Conservation (phyloP, 2,113 vertebrate genomes). For the Columba janthina region DNA sequence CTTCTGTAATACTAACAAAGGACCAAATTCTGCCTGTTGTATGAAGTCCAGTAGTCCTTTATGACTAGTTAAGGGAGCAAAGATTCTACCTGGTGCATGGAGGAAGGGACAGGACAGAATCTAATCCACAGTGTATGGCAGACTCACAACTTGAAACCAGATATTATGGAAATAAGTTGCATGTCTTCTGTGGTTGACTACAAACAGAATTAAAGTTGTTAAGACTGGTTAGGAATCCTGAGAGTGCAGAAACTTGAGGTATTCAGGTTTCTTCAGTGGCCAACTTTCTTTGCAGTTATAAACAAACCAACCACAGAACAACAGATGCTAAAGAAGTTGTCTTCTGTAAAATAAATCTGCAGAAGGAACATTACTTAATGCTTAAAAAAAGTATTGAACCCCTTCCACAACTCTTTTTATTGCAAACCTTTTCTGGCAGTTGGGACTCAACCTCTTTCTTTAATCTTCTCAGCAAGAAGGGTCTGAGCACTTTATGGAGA, state of each 20-base stretch:
- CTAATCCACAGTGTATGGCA: neutral
- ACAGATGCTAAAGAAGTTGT: neutral
- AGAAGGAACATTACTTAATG: neutral
- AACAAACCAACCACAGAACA: neutral
- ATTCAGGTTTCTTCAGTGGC: neutral
- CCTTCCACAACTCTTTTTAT: neutral
- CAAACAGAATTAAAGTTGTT: neutral
- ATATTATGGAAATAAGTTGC: neutral
- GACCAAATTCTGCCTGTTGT: neutral
- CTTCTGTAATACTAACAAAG: neutral
- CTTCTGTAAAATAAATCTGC: neutral
- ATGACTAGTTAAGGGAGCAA: neutral
- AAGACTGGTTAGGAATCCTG: neutral
- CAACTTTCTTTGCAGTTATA: neutral
- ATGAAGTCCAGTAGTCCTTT: neutral
- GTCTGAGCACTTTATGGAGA: slow-evolving; percentile 94
- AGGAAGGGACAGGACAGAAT: neutral
- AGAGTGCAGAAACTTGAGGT: neutral
- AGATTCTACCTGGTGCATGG: neutral
- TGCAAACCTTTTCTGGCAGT: slow-evolving; percentile 93
- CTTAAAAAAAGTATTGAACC: neutral
- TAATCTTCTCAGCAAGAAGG: slow-evolving; percentile 91
- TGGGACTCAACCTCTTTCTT: slow-evolving; percentile 99
- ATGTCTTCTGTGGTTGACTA: neutral
- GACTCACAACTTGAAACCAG: neutral